Conservation (phyloP, 2,797 vertebrate genomes). For the Tragopan temminckii region DNA sequence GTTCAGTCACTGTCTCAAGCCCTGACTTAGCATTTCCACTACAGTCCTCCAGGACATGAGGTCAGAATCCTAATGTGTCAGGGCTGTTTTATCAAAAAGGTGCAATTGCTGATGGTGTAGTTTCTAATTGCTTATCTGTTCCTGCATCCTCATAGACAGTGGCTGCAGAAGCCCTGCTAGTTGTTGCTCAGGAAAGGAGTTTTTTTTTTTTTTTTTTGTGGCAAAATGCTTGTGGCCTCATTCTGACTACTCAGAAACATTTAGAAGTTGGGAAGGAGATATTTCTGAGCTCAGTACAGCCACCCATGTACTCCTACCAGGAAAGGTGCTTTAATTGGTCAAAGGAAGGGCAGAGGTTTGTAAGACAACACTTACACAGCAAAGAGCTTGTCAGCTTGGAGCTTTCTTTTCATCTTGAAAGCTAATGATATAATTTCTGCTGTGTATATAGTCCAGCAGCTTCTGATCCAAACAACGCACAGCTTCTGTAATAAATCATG, state of each 20-base stretch:
- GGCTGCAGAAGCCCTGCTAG: background rate
- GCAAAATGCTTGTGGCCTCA: background rate
- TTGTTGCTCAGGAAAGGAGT: accelerated
- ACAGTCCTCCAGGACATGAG: background rate
- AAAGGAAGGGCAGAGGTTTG: background rate
- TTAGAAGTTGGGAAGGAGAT: background rate
- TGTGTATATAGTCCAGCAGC: background rate
- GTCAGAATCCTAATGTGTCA: background rate
- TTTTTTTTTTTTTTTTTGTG: background rate
- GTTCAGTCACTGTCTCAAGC: too few species aligned
- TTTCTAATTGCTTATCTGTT: background rate
- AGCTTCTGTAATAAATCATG: background rate
- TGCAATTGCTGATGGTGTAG: background rate
- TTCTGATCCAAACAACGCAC: background rate
- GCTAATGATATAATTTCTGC: background rate
- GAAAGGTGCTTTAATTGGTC: background rate
- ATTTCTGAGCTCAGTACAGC: background rate
- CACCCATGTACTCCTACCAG: background rate
- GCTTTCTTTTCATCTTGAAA: background rate
- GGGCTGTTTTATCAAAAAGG: background rate
- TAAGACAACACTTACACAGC: background rate
- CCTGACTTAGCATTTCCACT: too few species aligned
- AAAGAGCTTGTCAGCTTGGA: background rate
- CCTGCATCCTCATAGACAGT: background rate
- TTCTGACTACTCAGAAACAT: background rate